Conservation (phyloP, 2,113 vertebrate species). For the Apteryx mantelli region DNA sequence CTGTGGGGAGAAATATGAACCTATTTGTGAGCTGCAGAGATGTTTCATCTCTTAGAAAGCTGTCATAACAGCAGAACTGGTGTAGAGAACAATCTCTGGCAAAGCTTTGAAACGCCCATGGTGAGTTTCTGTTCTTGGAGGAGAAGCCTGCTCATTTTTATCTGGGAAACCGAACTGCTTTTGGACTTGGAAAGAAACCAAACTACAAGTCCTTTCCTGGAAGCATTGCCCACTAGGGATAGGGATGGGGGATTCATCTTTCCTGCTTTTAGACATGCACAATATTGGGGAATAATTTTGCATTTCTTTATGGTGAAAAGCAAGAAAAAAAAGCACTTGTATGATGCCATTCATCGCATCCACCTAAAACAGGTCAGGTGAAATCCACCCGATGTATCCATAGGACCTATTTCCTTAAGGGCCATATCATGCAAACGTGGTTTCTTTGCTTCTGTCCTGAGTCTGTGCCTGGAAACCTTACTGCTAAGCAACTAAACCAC, state of each 20-base stretch:
- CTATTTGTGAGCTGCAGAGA: not conserved
- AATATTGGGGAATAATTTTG: not conserved
- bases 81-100: not conserved
- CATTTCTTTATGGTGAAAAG: not conserved
- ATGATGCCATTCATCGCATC: not conserved
- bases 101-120: not conserved
- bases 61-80: not conserved
- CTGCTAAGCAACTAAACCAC: not conserved
- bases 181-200: not conserved
- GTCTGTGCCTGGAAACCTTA: not conserved
- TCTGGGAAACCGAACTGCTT: not conserved
- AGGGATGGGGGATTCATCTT: not conserved
- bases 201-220: not conserved
- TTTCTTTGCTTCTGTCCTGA: not conserved
- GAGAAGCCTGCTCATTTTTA: not conserved
- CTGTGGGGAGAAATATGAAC: not conserved
- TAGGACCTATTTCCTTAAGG: not conserved
- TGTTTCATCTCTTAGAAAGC: not conserved
- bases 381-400: not conserved
- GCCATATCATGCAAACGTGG: not conserved
- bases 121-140: not conserved
- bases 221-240: not conserved
- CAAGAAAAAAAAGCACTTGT: not conserved
- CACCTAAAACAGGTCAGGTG: not conserved
- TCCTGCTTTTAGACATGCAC: not conserved